Evolutionary conservation across 2,888 invertebrate genomes (phyloP).

Genomic region (Dolichopus griseipennis): DNA sequence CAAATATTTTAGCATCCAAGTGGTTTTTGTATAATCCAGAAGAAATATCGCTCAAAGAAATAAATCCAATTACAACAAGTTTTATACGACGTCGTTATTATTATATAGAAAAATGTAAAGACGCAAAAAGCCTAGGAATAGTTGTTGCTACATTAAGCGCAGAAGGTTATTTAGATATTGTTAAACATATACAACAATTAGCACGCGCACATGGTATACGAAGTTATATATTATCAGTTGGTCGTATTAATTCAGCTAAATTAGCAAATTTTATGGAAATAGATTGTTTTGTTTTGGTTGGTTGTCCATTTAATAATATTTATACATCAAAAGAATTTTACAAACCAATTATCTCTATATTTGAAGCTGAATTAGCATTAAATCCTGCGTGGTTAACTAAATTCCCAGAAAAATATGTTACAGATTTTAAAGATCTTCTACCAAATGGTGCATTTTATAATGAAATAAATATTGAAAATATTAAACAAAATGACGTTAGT

Average conservation of each 20-base stretch:
- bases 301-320: constrained; percentile 84
- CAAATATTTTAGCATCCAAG: constrained; percentile 43
- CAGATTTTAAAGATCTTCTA: constrained; percentile 67
- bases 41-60: constrained; percentile 36
- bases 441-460: constrained; percentile 52
- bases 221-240: constrained; percentile 84
- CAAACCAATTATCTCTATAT: constrained; percentile 83
- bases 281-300: constrained; percentile 83
- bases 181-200: constrained; percentile 63
- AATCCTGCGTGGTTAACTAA: constrained; percentile 48
- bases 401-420: constrained; percentile 53
- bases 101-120: constrained; percentile 83
- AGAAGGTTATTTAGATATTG: constrained; percentile 64
- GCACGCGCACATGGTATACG: constrained; percentile 72
- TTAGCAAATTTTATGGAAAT: constrained; percentile 86
- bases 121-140: constrained; percentile 78
- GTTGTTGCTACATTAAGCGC: constrained; percentile 87
- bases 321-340: constrained; percentile 78
- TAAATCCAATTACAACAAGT: constrained; percentile 45
- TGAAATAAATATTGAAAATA: constrained; percentile 44
- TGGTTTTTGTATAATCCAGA: constrained; percentile 52
- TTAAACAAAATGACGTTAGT: constrained; percentile 56
- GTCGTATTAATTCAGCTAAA: constrained; percentile 90
- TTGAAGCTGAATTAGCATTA: constrained; percentile 79
- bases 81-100: constrained; percentile 73